These are phyloP conservation scores for Notiomystis cincta DNA, from an alignment of 2,113 vertebrate species.

Conservation along the genomic window DNA sequence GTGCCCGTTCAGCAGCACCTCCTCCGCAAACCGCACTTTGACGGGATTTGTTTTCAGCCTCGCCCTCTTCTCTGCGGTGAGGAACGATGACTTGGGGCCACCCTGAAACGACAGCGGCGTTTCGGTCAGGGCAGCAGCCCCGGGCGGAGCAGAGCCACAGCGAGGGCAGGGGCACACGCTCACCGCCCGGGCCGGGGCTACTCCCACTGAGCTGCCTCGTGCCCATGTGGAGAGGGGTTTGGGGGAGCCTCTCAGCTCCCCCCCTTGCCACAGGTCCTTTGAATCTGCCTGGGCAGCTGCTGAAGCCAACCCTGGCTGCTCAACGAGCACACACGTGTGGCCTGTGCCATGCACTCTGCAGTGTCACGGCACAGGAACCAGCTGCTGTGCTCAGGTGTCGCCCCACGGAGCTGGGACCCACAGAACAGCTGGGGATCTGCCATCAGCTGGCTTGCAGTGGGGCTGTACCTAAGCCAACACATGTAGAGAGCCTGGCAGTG, in stretches of 20 bases:
- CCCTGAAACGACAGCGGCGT: constrained; percentile 72
- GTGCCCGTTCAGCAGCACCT: constrained; percentile 92
- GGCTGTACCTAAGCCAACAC: background rate
- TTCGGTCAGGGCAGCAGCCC: background rate
- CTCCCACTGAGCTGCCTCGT: rapidly evolving
- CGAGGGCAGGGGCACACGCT: rapidly evolving
- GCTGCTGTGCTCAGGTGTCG: background rate
- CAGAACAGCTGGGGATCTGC: background rate
- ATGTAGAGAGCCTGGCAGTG: rapidly evolving
- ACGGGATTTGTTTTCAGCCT: constrained; percentile 92
- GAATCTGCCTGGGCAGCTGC: background rate
- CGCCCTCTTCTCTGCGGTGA: constrained; percentile 94
- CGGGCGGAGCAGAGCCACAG: background rate
- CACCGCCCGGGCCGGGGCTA: background rate
- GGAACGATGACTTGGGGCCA: constrained; percentile 90
- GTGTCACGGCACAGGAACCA: background rate
- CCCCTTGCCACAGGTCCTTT: background rate
- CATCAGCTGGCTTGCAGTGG: background rate
- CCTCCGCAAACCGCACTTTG: constrained; percentile 95
- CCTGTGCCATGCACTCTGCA: background rate
- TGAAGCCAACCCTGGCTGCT: background rate
- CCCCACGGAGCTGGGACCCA: background rate
- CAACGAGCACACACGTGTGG: rapidly evolving
- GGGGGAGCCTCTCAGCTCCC: background rate
- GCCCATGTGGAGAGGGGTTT: rapidly evolving